phyloP scores from a whole-genome alignment of 2,888 invertebrate genomes.

The Scotopteryx bipunctaria region DNA sequence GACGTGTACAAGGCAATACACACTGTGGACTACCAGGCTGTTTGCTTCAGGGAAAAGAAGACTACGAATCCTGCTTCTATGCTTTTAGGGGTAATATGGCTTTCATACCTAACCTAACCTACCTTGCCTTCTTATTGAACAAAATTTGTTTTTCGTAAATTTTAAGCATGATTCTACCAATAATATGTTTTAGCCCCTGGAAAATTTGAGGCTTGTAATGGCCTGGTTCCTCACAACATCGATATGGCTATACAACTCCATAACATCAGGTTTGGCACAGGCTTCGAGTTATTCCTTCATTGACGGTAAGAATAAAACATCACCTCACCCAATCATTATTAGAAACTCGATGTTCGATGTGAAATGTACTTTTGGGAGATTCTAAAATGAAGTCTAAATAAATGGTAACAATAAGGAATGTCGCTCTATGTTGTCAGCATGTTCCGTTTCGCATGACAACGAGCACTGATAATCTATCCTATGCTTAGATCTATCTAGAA shows the following conservation, averaged over 20 bases:
- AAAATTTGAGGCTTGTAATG: conserved; percentile 80
- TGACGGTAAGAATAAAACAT: conserved; percentile 60
- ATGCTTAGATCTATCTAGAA: conserved; percentile 38
- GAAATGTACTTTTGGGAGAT: conserved; percentile 1
- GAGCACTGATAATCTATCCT: conserved; percentile 45
- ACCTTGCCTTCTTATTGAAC: no score
- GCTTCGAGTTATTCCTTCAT: conserved; percentile 74
- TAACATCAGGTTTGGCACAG: conserved; percentile 75
- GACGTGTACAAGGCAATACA: conserved; percentile 89
- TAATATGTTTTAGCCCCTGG: conserved; percentile 78
- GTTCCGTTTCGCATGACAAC: conserved; percentile 72
- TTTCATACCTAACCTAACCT: no score
- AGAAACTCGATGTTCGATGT: conserved; percentile 18
- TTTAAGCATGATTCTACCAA: no score
- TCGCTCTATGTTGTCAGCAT: conserved; percentile 74
- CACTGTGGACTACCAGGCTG: conserved; percentile 94
- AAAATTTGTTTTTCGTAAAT: no score
- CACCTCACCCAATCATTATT: background rate
- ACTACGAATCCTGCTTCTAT: conserved; percentile 84
- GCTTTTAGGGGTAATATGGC: conserved; percentile 82
- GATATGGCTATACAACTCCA: conserved; percentile 83
- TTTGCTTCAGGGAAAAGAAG: conserved; percentile 89
- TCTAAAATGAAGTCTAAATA: conserved; percentile 7
- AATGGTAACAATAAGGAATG: conserved; percentile 44
- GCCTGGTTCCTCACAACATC: conserved; percentile 84